A percentile compares a stretch with the other conserved stretches of the same genome.
These are phyloP conservation scores for Sandelia bainsii DNA, from an alignment of 2,797 vertebrate species.

Conservation along the genomic window DNA sequence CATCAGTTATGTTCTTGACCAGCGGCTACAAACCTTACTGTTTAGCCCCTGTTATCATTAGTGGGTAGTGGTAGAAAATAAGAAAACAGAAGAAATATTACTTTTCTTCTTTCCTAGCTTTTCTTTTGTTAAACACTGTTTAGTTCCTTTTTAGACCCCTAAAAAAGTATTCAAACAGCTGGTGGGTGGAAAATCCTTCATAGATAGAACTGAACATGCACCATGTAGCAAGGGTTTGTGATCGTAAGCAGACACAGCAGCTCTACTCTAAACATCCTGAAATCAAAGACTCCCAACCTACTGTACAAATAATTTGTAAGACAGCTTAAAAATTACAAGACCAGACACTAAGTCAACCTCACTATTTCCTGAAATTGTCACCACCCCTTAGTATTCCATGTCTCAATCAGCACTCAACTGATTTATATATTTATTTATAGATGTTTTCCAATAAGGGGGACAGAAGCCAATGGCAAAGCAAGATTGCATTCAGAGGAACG, in stretches of 20 bases:
- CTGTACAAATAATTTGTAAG: not conserved
- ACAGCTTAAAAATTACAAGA: not conserved
- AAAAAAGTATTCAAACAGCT: not conserved
- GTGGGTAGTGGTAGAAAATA: too few relatives aligned
- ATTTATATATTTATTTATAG: too few relatives aligned
- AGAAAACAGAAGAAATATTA: too few relatives aligned
- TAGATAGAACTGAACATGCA: not conserved
- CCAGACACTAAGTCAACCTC: not conserved
- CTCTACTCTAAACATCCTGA: not conserved
- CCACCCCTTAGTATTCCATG: not conserved
- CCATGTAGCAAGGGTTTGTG: not conserved
- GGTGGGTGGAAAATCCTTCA: not conserved
- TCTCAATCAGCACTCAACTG: not conserved
- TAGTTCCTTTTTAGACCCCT: not conserved
- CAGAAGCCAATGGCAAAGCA: not conserved
- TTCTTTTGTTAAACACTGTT: not conserved
- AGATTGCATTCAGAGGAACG: conserved; percentile 2
- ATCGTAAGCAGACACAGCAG: too few relatives aligned
- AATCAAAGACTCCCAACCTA: not conserved
- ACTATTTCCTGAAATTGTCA: not conserved
- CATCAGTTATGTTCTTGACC: too few relatives aligned
- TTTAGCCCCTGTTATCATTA: not conserved
- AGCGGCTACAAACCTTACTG: too few relatives aligned
- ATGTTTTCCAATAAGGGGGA: not conserved
- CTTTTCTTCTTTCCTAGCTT: not conserved